phyloP scores from a whole-genome alignment of 2,888 invertebrate genomes.

The Dendrolimus pini region DNA sequence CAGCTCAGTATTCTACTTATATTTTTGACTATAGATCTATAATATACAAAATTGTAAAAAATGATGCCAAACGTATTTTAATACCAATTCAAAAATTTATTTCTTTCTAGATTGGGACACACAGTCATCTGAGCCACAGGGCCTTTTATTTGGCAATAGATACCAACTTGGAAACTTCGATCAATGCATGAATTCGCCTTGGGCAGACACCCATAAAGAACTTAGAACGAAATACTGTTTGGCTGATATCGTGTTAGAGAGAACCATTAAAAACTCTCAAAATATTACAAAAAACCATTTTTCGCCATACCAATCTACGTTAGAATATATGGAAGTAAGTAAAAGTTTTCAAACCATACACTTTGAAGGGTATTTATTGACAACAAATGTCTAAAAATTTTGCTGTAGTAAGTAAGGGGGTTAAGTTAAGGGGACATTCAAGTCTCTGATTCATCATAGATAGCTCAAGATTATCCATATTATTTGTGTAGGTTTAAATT shows the following conservation, averaged over 20 bases:
- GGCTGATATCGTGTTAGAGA: conserved; percentile 58
- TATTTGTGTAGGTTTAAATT: no score
- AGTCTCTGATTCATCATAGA: no score
- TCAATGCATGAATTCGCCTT: conserved; percentile 68
- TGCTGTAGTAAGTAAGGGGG: neutral
- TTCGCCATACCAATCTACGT: conserved; percentile 55
- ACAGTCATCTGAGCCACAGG: conserved; percentile 74
- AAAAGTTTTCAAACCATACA: neutral
- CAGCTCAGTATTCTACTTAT: neutral
- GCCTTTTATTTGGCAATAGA: conserved; percentile 72
- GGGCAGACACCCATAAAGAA: conserved; percentile 38
- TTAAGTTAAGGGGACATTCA: neutral
- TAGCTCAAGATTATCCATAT: no score
- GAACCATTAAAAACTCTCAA: conserved; percentile 36
- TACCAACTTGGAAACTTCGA: conserved; percentile 79
- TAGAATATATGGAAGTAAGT: conserved; percentile 63
- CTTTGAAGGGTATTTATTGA: neutral
- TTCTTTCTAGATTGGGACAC: conserved; percentile 77
- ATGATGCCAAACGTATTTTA: neutral
- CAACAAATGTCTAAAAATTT: neutral
- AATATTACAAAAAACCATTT: conserved; percentile 29
- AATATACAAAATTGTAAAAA: neutral
- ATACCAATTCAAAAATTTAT: neutral
- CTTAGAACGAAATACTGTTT: conserved; percentile 65
- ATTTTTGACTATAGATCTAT: neutral